Conservation (phyloP, 2,888 invertebrate genomes). For the Nasonovia ribisnigri region DNA sequence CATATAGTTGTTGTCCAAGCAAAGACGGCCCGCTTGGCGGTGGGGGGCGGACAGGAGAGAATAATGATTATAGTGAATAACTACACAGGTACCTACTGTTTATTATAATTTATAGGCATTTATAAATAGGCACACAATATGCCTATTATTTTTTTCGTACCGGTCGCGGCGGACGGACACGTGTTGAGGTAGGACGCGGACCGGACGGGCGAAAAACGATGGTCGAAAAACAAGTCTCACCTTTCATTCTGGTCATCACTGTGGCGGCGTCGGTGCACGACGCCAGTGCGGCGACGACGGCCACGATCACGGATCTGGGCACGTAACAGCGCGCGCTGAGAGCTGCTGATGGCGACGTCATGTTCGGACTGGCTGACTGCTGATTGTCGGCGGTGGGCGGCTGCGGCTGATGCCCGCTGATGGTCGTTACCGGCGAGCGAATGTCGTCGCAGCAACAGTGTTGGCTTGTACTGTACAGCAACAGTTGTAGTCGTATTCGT, state of each 20-base stretch:
- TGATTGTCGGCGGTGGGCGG: constrained; percentile 3
- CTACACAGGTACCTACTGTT: too few species aligned
- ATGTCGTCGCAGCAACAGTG: constrained; percentile 28
- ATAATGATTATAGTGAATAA: background rate
- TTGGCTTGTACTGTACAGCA: background rate
- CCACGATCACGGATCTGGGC: constrained; percentile 45
- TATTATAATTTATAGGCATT: background rate
- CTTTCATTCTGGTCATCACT: constrained; percentile 44
- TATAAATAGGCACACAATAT: too few species aligned
- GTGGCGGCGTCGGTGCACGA: constrained; percentile 59
- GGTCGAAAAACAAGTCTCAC: constrained; percentile 16
- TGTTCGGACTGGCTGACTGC: background rate
- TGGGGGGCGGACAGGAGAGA: background rate
- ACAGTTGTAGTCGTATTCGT: background rate
- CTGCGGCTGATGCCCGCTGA: constrained; percentile 26
- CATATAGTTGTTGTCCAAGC: background rate
- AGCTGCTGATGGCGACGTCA: constrained; percentile 12
- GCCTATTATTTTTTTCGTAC: background rate
- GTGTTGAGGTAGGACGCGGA: constrained; percentile 54
- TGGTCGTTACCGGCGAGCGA: constrained; percentile 29
- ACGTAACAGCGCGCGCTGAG: background rate
- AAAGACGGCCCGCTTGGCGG: background rate
- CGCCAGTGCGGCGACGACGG: constrained; percentile 37
- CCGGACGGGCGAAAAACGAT: background rate
- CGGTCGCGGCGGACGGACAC: background rate